Evolutionary conservation across 2,888 invertebrate species (phyloP), one percentile per base, ranked within the genome.

Genomic region (Cantharis rufa): DNA sequence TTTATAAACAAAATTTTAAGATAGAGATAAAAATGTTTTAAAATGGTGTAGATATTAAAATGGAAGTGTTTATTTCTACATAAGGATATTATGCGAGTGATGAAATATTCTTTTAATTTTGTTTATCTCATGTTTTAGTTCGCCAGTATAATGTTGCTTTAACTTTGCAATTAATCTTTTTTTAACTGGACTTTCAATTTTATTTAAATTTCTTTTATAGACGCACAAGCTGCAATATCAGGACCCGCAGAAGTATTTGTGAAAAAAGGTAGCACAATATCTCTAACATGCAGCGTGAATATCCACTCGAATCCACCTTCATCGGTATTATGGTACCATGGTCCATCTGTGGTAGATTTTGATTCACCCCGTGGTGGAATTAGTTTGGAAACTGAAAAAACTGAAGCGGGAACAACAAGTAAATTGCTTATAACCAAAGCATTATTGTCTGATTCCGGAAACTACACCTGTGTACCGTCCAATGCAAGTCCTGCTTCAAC

Each of bases 191-290:
- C 9, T n/a, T 48, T n/a, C 48, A n/a, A 48, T n/a, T 48, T 48
- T 48, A n/a, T n/a, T 48, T 48, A 48, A n/a, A 48, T 48, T 48
- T 48, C 70, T 71, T 64, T 90, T 92, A 82, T 92, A 96, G 96
- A 95, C 85, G 96, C 96, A 32, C 94, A 95, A 86, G 96, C 96
- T 69, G 93, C 92, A 87, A 96, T 96, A 86, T 92, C 93, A 88
- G 95, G 96, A 79, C 94, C 95, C 64, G 93, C 94, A 83, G 96
- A 96, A 85, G 94, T 96, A 82, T 95, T 94, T 89, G 96, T 96
- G 85, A 96, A 95, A 90, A 94, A 94, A 87, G 96, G 96, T 84
- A 96, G 96, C 88, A 96, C 96, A 82, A 96, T 96, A 90, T 95
- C 95, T 83, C 90, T 96, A 86, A 95, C 95, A 76, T 96, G 96